phyloP scores from a whole-genome alignment of 2,797 vertebrate genomes.

The Eleutherodactylus coqui region DNA sequence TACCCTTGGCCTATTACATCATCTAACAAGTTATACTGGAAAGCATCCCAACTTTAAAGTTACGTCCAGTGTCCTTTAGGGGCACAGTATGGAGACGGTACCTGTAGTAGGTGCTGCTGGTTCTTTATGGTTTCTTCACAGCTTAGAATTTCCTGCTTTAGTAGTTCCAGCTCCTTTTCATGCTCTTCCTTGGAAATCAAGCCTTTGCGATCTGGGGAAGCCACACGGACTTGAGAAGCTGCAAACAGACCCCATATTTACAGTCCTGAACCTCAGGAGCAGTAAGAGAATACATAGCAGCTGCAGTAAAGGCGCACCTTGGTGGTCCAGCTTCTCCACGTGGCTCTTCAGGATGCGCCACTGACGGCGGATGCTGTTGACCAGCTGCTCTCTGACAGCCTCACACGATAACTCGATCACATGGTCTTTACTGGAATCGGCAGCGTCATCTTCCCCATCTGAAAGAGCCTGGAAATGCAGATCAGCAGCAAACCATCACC shows the following conservation, averaged over 20 bases:
- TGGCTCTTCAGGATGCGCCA: slow-evolving; percentile 95
- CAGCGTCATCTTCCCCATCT: slow-evolving; percentile 84
- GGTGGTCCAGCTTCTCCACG: slow-evolving; percentile 90
- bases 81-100: too few relatives aligned
- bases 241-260: slow-evolving; percentile 15
- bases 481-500: background rate
- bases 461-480: slow-evolving; percentile 76
- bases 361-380: slow-evolving; percentile 95
- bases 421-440: slow-evolving; percentile 83
- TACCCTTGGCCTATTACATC: background rate
- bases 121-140: slow-evolving; percentile 95
- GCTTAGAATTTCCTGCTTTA: slow-evolving; percentile 89
- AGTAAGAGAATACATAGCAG: too few relatives aligned
- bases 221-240: slow-evolving; percentile 84
- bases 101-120: slow-evolving; percentile 94
- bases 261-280: too few relatives aligned
- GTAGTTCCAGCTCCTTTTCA: slow-evolving; percentile 87
- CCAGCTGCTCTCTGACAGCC: slow-evolving; percentile 90
- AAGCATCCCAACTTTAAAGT: too few relatives aligned
- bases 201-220: slow-evolving; percentile 76
- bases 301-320: slow-evolving; percentile 76
- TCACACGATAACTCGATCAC: slow-evolving; percentile 91
- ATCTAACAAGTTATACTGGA: background rate
- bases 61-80: too few relatives aligned
- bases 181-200: slow-evolving; percentile 86